These are phyloP conservation scores for Cavia porcellus DNA, from an alignment of 2,113 vertebrate species.

Conservation along the genomic window DNA sequence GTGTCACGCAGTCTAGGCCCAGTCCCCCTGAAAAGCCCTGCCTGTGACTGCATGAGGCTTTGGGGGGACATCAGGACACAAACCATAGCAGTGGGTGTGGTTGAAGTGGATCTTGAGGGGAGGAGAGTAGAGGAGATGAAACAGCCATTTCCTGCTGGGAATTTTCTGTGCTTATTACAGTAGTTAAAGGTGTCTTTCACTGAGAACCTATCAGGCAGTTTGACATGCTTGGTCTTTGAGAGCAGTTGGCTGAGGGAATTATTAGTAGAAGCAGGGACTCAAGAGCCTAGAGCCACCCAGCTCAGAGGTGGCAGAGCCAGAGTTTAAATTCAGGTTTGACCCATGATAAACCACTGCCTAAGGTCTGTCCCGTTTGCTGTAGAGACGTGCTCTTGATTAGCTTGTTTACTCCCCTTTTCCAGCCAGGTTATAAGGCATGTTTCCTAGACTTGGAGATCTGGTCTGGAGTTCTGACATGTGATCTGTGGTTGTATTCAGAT, in stretches of 20 bases:
- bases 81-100: background rate
- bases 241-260: constrained; percentile 13
- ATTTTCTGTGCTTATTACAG: background rate
- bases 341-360: background rate
- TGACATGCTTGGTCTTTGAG: background rate
- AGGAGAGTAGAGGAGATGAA: background rate
- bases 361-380: background rate
- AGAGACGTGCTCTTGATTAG: background rate
- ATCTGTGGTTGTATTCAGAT: constrained; percentile 58
- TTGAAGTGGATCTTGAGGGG: background rate
- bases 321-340: constrained; percentile 7
- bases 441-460: constrained; percentile 33
- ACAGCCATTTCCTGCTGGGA: background rate
- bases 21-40: background rate
- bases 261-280: constrained; percentile 16
- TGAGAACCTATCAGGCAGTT: background rate
- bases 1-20: background rate
- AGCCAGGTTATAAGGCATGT: background rate
- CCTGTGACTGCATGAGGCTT: background rate
- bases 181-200: constrained; percentile 36
- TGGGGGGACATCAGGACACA: background rate
- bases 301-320: background rate
- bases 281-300: background rate
- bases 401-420: constrained; percentile 29
- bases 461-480: background rate